These are phyloP conservation scores for Scortum barcoo DNA, from an alignment of 2,113 vertebrate species.

Conservation along the genomic window DNA sequence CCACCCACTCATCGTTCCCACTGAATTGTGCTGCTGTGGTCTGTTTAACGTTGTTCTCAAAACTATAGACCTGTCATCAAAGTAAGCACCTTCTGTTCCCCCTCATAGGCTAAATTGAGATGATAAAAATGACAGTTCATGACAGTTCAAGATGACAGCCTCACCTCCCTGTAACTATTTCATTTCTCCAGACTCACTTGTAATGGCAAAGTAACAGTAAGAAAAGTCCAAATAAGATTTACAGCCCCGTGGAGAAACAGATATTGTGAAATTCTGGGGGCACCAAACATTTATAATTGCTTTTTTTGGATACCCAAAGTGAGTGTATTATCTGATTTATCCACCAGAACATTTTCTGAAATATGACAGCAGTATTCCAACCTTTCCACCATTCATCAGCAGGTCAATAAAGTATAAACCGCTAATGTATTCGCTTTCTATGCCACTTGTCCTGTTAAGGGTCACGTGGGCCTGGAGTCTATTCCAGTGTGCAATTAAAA, in stretches of 20 bases:
- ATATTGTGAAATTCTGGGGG: not conserved
- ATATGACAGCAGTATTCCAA: not conserved
- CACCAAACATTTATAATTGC: constrained; percentile 5
- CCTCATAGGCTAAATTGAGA: not conserved
- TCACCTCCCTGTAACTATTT: not conserved
- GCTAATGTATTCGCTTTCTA: not conserved
- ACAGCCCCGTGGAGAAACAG: constrained; percentile 3
- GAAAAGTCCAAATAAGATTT: not conserved
- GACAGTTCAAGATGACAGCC: no score
- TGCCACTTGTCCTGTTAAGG: not conserved
- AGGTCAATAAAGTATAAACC: not conserved
- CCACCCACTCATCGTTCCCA: not conserved
- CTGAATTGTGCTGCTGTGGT: not conserved
- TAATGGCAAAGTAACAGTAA: not conserved
- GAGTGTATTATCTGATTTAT: constrained; percentile 14
- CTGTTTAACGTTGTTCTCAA: not conserved
- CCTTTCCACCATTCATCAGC: not conserved
- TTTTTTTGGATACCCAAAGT: not conserved
- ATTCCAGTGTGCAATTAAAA: constrained; percentile 17
- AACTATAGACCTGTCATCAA: not conserved
- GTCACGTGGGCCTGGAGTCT: not conserved
- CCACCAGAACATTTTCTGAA: not conserved
- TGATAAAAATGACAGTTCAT: not conserved
- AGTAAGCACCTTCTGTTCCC: not conserved
- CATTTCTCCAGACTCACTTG: not conserved